Base-by-base conservation (phyloP, 2,113 vertebrate species). In the Zingel zingel region DNA sequence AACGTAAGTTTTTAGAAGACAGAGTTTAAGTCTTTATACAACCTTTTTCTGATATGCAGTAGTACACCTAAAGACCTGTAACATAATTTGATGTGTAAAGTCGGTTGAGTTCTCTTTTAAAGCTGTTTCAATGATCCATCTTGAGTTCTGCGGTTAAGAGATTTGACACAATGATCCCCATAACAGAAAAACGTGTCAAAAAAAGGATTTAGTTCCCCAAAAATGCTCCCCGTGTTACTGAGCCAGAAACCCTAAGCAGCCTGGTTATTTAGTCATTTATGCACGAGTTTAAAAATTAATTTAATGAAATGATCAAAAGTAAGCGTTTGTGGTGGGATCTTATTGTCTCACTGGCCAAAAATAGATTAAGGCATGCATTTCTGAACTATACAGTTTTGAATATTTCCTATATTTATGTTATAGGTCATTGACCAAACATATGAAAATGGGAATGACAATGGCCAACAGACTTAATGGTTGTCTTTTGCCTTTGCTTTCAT, bases 401-500 rank as follows among this genome's bases (percentile, higher is more conserved):
- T 57, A 51, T 47, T 16, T 10, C 39, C 9, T 39, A 21, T 54
- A 36, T 59, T 15, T 3, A 25, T 53, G 13, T 61, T 25, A 12
- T 4, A 19, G 15, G 11, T 50, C 54, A 62, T 19, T 50, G 13
- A 64, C 57, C 21, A 61, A 48, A 74, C 67, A 14, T 9, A n/a
- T 13, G 12, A n/a, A 25, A 19, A 48, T 54, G 9, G 3, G 23
- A 18, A 53, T 43, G 39, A 0, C 39, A 43, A 30, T 50, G 6
- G 5, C 21, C 21, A 14, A 23, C 48, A 10, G 43, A 76, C 65
- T 65, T 69, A 68, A 73, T 66, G 48, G 63, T 65, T 63, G 33
- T 33, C 23, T 65, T 57, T 61, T 67, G 27, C 30, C 59, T 65
- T 62, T n/a, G 23, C 36, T 57, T 78, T 63, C 19, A 62, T 83